These are phyloP conservation scores for Dendroctonus ponderosae DNA, from an alignment of 1,140 invertebrate genomes.

Conservation along the genomic window DNA sequence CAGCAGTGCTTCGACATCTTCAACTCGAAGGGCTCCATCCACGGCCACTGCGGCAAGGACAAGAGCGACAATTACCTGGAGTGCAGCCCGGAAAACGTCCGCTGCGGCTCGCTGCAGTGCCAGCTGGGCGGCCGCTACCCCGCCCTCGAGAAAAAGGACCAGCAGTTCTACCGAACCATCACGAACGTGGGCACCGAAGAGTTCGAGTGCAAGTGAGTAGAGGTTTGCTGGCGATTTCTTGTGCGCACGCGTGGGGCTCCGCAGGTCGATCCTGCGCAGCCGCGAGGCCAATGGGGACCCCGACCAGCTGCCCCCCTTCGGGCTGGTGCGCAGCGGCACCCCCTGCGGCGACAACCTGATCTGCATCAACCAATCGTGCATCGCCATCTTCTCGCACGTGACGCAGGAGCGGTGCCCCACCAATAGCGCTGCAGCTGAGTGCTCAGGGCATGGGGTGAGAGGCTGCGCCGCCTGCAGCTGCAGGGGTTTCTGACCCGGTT, in stretches of 20 bases:
- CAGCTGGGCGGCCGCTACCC: constrained; percentile 80
- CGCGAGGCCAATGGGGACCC: constrained; percentile 67
- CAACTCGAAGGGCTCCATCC: constrained; percentile 89
- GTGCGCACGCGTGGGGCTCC: not conserved
- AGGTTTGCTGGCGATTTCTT: not conserved
- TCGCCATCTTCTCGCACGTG: constrained; percentile 76
- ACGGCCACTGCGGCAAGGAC: constrained; percentile 89
- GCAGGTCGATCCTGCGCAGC: constrained; percentile 42
- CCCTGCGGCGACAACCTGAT: constrained; percentile 89
- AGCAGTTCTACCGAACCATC: constrained; percentile 80
- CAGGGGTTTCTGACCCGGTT: not conserved
- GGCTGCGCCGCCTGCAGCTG: not conserved
- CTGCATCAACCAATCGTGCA: constrained; percentile 91
- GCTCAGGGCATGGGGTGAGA: constrained; percentile 91
- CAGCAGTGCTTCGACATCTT: constrained; percentile 89
- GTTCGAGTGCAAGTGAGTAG: constrained; percentile 88
- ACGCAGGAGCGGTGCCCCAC: constrained; percentile 84
- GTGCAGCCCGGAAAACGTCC: constrained; percentile 82
- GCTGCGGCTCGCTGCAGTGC: constrained; percentile 88
- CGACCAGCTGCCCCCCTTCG: constrained; percentile 66
- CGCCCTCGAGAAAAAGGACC: constrained; percentile 70
- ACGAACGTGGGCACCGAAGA: constrained; percentile 82
- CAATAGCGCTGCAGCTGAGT: constrained; percentile 83
- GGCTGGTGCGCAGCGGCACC: constrained; percentile 84
- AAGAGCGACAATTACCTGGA: constrained; percentile 75